phyloP scores from a whole-genome alignment of 2,888 invertebrate genomes.

The Cerastis rubricosa region DNA sequence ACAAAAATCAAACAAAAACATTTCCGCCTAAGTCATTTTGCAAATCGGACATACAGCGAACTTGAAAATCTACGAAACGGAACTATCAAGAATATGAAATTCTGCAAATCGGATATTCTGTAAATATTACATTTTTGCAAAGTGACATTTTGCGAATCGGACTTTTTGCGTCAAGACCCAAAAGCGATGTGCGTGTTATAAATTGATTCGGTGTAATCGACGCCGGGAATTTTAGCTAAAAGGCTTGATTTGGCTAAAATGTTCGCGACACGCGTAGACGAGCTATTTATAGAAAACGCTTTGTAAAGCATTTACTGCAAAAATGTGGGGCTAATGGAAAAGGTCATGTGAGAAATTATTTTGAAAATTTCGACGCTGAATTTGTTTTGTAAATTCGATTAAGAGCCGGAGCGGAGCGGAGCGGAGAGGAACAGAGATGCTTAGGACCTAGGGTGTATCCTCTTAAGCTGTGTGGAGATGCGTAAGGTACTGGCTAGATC shows the following conservation, averaged over 20 bases:
- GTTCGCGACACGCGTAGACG: not conserved
- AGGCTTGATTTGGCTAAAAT: slow-evolving; percentile 30
- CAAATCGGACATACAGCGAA: no score
- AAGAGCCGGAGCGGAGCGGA: not conserved
- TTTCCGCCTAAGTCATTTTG: not conserved
- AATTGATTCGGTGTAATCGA: slow-evolving; percentile 38
- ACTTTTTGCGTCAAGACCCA: not conserved
- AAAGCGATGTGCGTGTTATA: slow-evolving; percentile 35
- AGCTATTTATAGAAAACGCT: not conserved
- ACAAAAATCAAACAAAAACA: not conserved
- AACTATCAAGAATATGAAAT: not conserved
- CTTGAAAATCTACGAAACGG: no score
- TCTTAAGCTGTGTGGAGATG: not conserved
- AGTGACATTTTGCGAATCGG: not conserved
- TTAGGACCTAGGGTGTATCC: not conserved
- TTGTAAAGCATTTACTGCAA: slow-evolving; percentile 9
- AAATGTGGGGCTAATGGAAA: not conserved
- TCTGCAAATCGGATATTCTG: not conserved
- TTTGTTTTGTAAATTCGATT: not conserved
- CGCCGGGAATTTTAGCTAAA: slow-evolving; percentile 26
- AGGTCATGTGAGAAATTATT: not conserved
- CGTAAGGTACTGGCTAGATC: not conserved
- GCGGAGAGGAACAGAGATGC: not conserved
- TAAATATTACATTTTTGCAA: not conserved
- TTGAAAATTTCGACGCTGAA: not conserved